Base-by-base conservation (phyloP, 2,888 invertebrate genomes). In the Deilephila elpenor region DNA sequence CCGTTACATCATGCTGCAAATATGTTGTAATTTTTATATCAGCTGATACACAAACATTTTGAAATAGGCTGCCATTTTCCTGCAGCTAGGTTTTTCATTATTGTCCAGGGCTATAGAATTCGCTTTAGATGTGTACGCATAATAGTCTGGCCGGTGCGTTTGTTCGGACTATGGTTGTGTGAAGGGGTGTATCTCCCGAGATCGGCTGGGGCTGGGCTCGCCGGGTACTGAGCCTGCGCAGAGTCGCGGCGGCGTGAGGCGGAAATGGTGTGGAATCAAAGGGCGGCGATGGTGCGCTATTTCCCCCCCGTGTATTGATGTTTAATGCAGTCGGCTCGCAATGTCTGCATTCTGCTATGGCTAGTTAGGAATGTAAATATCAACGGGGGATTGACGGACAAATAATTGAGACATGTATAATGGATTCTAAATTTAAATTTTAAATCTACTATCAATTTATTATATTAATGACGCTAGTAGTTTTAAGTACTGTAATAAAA, bases 1-100 rank as follows among this genome's bases (percentile, higher is more conserved):
- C 44, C 67, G 53, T 78, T 62, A 74, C 77, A 77, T 78, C 77
- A 78, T 77, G 34, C 60, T 19, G 61, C 59, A 74, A 75, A 74
- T 78, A 77, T 77, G 73, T 76, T n/a, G 32, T 51, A 32, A 64
- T 20, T 53, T 67, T 17, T 25, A 25, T 67, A 67, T 67, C 25
- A 6, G 51, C 67, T 67, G 51, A 67, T 67, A 20, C 8, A 37
- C 11, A 56, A n/a, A 11, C n/a, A 19, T 64, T 44, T 60, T 14
- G 17, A 29, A 60, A 60, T 60, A 60, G 19, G 5, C 29, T 29
- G 29, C 14, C 5, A 14, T 60, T 11, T 60, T 60, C 8, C 3
- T 17, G 17, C 32, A 29, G 25, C 3, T 29, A 29, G 5, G 25
- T 3, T 25, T 14, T 8, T 60, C 60, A 25, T 29, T 17, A 17